Conservation (phyloP, 2,797 vertebrate species). For the Ceryle rudis region DNA sequence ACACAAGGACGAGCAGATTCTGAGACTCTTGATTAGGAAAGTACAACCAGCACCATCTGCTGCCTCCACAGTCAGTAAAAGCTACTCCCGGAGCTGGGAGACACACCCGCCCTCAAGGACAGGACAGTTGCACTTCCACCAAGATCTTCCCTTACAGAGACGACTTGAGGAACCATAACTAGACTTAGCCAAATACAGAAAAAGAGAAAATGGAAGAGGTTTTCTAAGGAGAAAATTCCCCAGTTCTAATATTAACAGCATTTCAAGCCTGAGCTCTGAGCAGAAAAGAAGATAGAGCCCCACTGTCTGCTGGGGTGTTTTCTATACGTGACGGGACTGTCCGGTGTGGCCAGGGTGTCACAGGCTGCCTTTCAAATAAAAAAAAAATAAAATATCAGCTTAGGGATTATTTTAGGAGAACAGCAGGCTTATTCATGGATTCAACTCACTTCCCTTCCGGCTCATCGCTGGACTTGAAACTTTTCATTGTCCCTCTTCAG, state of each 20-base stretch:
- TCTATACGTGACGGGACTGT: neutral
- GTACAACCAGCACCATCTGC: constrained; percentile 38
- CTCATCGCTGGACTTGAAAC: neutral
- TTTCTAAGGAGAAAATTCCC: neutral
- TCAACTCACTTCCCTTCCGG: constrained; percentile 17
- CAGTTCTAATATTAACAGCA: constrained; percentile 28
- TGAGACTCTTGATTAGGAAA: neutral
- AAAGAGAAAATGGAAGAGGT: neutral
- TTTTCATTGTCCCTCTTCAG: constrained; percentile 45
- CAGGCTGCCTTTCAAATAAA: neutral
- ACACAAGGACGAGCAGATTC: neutral
- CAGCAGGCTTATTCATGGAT: constrained; percentile 45
- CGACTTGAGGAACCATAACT: neutral
- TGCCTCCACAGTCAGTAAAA: neutral
- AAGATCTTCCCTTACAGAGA: neutral
- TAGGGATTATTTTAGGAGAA: constrained; percentile 56
- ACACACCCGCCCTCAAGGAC: neutral
- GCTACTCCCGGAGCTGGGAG: neutral
- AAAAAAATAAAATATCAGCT: neutral
- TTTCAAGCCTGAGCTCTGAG: neutral
- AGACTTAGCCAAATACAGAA: neutral
- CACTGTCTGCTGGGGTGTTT: constrained; percentile 28
- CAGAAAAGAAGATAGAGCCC: constrained; percentile 12
- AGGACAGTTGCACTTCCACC: neutral
- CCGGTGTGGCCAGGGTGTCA: constrained; percentile 41